phyloP scores from a whole-genome alignment of 2,113 vertebrate genomes.

The Pteronura brasiliensis region DNA sequence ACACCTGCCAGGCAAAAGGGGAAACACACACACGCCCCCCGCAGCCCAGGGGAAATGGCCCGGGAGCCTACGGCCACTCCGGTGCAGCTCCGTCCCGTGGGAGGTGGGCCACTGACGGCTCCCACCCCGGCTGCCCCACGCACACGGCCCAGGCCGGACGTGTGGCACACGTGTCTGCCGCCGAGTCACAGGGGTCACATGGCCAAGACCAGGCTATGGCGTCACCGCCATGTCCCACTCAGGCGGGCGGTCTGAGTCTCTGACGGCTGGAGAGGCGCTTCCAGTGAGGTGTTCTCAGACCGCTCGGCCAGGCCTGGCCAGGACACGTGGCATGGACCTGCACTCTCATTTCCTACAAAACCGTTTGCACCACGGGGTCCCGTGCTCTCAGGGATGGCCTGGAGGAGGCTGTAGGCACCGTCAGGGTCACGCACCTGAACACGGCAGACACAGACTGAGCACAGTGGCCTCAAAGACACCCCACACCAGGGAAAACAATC shows the following conservation, averaged over 20 bases:
- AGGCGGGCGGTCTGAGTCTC: not conserved
- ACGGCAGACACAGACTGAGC: fast-evolving
- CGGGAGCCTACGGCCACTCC: not conserved
- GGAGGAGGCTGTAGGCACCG: fast-evolving
- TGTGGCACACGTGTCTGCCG: not conserved
- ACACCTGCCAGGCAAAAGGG: too few species aligned
- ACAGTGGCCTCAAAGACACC: fast-evolving
- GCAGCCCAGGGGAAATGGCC: too few species aligned
- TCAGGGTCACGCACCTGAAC: not conserved
- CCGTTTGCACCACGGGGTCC: not conserved
- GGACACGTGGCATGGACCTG: fast-evolving
- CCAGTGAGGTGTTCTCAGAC: fast-evolving
- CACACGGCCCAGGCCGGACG: not conserved
- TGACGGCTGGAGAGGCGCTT: too few species aligned
- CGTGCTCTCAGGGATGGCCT: fast-evolving
- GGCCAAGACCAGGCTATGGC: not conserved
- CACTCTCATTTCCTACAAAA: fast-evolving
- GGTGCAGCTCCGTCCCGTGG: not conserved
- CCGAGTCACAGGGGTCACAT: not conserved
- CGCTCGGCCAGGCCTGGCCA: fast-evolving
- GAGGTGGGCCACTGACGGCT: not conserved
- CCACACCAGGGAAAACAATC: fast-evolving
- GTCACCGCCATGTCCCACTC: fast-evolving
- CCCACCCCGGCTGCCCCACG: not conserved
- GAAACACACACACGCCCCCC: not conserved